phyloP scores from a whole-genome alignment of 30 jellyfish, hydroid and myxozoan species.

The Catostylus mosaicus region DNA sequence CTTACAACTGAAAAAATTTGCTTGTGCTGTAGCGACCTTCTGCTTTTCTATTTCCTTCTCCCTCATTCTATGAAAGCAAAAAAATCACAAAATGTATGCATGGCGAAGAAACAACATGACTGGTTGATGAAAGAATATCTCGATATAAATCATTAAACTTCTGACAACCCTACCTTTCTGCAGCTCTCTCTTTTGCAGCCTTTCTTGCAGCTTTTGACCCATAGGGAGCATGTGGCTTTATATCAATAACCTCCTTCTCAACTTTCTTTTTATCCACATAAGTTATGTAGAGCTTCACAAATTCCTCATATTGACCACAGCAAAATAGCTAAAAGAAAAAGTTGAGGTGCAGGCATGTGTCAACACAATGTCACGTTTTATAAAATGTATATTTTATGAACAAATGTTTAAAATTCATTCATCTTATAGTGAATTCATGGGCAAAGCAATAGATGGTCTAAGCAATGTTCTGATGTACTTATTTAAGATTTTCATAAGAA shows the following conservation, averaged over 20 bases:
- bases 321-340: slow-evolving; percentile 65
- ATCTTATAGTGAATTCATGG: too few species aligned
- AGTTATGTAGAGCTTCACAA: slow-evolving; percentile 42
- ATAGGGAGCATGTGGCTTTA: slow-evolving; percentile 82
- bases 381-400: too few species aligned
- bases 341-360: background rate
- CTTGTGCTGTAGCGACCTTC: slow-evolving; percentile 85
- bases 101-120: too few species aligned
- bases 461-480: too few species aligned
- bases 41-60: slow-evolving; percentile 90
- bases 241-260: slow-evolving; percentile 68
- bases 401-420: too few species aligned
- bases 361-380: too few species aligned
- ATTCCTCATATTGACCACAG: slow-evolving; percentile 76
- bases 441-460: too few species aligned
- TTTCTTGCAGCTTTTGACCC: slow-evolving; percentile 84
- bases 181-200: slow-evolving; percentile 85
- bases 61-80: slow-evolving; percentile 49
- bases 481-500: too few species aligned
- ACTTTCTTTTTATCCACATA: slow-evolving; percentile 13
- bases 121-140: background rate
- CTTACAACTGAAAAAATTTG: slow-evolving; percentile 85
- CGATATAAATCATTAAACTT: too few species aligned
- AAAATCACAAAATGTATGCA: too few species aligned
- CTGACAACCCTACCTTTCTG: slow-evolving; percentile 78